These are phyloP conservation scores for Drosophila imparisetae DNA, from an alignment of 2,888 invertebrate species.

Conservation along the genomic window DNA sequence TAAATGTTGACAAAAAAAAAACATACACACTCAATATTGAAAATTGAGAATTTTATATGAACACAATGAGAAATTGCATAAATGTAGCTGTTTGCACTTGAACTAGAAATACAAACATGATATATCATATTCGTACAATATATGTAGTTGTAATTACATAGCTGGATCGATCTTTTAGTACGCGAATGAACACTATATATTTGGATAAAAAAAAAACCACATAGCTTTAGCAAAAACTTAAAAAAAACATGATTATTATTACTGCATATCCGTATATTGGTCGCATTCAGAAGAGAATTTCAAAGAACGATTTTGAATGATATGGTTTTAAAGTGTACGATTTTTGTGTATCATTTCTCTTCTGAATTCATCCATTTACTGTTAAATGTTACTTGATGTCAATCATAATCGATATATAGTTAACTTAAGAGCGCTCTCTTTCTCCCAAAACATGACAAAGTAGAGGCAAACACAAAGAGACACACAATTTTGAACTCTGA, in stretches of 20 bases:
- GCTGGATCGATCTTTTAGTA: constrained; percentile 20
- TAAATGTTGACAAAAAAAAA: constrained; percentile 55
- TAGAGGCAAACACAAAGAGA: constrained; percentile 15
- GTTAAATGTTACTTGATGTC: constrained; percentile 53
- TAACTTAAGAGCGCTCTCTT: constrained; percentile 45
- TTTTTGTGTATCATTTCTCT: not conserved
- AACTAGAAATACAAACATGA: constrained; percentile 36
- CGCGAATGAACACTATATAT: constrained; percentile 14
- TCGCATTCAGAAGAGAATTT: constrained; percentile 7
- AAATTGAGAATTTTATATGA: constrained; percentile 33
- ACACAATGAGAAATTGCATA: constrained; percentile 31
- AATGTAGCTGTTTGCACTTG: constrained; percentile 68
- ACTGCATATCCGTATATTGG: constrained; percentile 31
- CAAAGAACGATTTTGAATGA: not conserved
- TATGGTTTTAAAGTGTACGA: not conserved
- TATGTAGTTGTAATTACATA: constrained; percentile 23
- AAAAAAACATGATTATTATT: constrained; percentile 25
- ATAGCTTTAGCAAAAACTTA: constrained; percentile 30
- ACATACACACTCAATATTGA: constrained; percentile 9
- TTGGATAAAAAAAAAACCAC: constrained; percentile 16
- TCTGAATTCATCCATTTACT: constrained; percentile 21
- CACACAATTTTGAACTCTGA: constrained; percentile 23
- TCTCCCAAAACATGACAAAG: constrained; percentile 60
- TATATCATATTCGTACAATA: constrained; percentile 30
- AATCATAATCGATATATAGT: constrained; percentile 47